Base-by-base conservation (phyloP, 2,797 vertebrate species). In the Falco naumanni region DNA sequence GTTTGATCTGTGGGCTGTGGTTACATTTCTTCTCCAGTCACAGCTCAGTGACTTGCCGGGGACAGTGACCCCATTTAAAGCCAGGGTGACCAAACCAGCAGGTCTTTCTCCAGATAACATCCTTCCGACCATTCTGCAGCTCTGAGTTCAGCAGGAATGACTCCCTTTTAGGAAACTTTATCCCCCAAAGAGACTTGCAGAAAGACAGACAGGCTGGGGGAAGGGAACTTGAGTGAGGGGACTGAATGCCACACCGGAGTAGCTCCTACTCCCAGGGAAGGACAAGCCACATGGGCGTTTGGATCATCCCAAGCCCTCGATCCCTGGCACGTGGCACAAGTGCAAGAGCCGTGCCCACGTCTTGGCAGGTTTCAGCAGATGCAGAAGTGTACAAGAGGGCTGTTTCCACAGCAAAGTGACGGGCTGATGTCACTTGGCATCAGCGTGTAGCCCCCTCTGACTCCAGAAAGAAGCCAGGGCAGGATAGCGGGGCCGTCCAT, bases 1-100 rank as follows among this genome's bases (percentile, higher is more conserved):
- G 53, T 97, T 96, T 96, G 95, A 96, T 97, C 93, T 87, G 63
- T 5, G 76, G 87, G 71, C 65, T 72, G 72, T n/a, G 91, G 77
- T 69, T 34, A 57, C 77, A 13, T 25, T 15, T 47, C 78, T 71
- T 77, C 70, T 86, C 77, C 88, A 74, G 71, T 88, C 93, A 45
- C 92, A 83, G 72, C 75, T 50, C n/a, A 4, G 90, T 31, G 51
- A 47, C 80, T 68, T 33, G 50, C 87, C 50, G 68, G 57, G 89
- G 76, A 93, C 60, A 47, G 16, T n/a, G 84, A 95, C 72, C 89
- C 65, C 71, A 2, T 37, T 24, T 28, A 76, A 83, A 90, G 68
- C 9, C 50, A 66, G 70, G 59, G 69, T 20, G 84, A 81, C 71
- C 48, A 78, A 59, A 29, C 4, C 92, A 79, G 91, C 90, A 82